Evolutionary conservation across 2,888 invertebrate genomes (phyloP).

Genomic region (Bugulina stolonifera): DNA sequence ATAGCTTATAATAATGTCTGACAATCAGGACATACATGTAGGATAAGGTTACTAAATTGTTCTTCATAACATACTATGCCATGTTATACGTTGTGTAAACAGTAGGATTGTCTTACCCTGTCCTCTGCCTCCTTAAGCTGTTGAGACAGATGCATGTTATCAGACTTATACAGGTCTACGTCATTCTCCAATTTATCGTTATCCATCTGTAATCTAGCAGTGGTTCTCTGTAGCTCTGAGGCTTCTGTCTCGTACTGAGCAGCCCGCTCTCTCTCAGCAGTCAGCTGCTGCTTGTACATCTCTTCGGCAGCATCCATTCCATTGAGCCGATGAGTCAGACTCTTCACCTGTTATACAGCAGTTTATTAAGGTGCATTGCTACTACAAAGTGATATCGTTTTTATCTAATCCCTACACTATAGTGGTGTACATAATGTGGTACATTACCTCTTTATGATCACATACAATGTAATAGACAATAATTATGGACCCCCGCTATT

Average conservation of each 20-base stretch:
- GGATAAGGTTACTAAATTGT: too few species aligned
- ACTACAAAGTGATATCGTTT: too few species aligned
- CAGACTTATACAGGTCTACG: background rate
- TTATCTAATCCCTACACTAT: too few species aligned
- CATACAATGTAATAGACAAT: too few species aligned
- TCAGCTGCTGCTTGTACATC: conserved; percentile 15
- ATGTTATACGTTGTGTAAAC: too few species aligned
- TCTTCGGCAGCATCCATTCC: conserved; percentile 16
- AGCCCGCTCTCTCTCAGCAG: background rate
- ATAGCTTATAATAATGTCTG: too few species aligned
- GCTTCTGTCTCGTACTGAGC: background rate
- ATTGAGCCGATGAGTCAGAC: conserved; percentile 3
- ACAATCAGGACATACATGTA: too few species aligned
- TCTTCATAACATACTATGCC: background rate
- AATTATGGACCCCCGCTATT: too few species aligned
- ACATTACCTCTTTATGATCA: too few species aligned
- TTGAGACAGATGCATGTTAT: background rate
- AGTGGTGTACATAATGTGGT: too few species aligned
- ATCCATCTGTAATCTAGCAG: conserved; percentile 9
- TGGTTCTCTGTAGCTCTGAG: background rate
- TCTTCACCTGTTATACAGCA: background rate
- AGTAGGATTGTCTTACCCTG: background rate
- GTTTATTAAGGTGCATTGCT: too few species aligned
- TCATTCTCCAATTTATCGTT: conserved; percentile 14
- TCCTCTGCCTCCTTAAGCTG: conserved; percentile 22